Base-by-base conservation (phyloP, 2,113 vertebrate species). In the Onychostoma macrolepis region DNA sequence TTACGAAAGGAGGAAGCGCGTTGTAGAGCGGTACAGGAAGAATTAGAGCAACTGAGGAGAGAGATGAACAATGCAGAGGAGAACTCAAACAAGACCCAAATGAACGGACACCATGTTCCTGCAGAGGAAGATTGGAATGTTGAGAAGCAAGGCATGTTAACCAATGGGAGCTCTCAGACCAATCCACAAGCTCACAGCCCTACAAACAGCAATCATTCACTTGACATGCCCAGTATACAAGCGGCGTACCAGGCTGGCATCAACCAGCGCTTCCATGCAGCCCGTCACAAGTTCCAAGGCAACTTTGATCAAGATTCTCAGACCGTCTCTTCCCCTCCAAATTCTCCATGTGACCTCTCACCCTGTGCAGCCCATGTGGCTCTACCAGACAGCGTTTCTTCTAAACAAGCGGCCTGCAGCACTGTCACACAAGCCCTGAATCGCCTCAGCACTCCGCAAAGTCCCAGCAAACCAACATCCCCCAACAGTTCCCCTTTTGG, bases 181-280 rank as follows among this genome's bases (percentile, higher is more conserved):
- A 75, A 94, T 85, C 48, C 71, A 41, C 90, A 90, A 38, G 80
- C 58, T 21, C 89, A 92, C 77, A 82, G 91, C 0, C 86, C 92
- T n/a, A 95, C 95, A 0, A 91, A 94, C 88, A 92, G 93, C 90
- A 88, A 92, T 85, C 92, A 91, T 95, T 95, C 89, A 10, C 17
- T 19, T 33, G 80, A 83, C 26, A 48, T 38, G 21, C 94, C 95
- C 0, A 91, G 94, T 86, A 95, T 96, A 90, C 98, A 97, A 88
- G 97, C 97, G 0, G 96, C 97, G 45, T 99, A 99, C 94, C 98
- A 99, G 91, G 97, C 97, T 3, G 98, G 98, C 77, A 96, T 99
- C 94, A 97, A 99, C 86, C 98, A 99, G 71, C 96, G 98, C 0
- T 99, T 99, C 93, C 98, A 99, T 0, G 98, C 98, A 0, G 97